Conservation (phyloP, 2,888 invertebrate genomes). For the Andrena bucephala region DNA sequence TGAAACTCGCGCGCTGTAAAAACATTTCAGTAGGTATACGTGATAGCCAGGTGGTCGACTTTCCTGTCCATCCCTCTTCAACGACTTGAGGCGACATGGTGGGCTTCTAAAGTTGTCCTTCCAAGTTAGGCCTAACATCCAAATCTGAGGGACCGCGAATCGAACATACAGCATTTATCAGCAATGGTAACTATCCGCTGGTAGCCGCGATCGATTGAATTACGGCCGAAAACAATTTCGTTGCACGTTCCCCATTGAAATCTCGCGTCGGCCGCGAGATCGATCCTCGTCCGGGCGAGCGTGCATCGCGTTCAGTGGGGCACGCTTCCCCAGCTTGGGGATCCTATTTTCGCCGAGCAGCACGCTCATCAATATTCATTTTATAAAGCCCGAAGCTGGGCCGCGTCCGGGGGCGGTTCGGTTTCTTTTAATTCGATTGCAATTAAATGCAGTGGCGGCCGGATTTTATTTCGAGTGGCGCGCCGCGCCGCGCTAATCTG, state of each 20-base stretch:
- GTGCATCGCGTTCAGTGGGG: neutral
- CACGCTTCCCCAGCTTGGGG: neutral
- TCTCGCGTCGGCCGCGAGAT: neutral
- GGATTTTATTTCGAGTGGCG: neutral
- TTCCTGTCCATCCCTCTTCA: neutral
- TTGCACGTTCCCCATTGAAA: neutral
- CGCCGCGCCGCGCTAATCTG: slow-evolving; percentile 4
- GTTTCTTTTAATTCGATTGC: slow-evolving; percentile 20
- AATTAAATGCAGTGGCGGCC: neutral
- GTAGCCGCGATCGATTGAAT: neutral
- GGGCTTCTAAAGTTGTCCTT: too few relatives aligned
- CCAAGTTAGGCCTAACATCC: too few relatives aligned
- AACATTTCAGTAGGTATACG: neutral
- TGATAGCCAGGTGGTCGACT: too few relatives aligned
- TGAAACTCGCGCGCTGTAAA: neutral
- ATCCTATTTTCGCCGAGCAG: neutral
- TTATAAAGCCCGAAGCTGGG: neutral
- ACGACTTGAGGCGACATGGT: neutral
- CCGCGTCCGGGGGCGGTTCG: neutral
- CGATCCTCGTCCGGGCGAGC: neutral
- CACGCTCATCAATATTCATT: slow-evolving; percentile 12
- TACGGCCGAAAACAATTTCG: neutral
- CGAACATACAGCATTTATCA: too few relatives aligned
- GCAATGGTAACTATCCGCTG: too few relatives aligned
- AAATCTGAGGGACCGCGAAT: too few relatives aligned